Evolutionary conservation across 2,113 vertebrate genomes (phyloP).

Genomic region (Hoplias malabaricus): DNA sequence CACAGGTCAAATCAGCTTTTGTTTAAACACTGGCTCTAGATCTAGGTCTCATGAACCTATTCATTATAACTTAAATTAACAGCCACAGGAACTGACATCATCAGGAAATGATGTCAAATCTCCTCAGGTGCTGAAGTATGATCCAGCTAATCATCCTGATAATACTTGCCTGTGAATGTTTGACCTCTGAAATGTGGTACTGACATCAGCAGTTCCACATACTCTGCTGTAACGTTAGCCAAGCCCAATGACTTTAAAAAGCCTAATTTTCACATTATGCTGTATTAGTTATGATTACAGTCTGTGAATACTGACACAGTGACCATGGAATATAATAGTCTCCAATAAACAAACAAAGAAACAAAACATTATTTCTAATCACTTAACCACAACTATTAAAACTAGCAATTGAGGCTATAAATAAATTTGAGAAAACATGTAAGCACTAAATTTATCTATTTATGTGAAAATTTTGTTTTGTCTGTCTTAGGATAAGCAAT

Average conservation of each 20-base stretch:
- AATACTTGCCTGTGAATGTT: not conserved
- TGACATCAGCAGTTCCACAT: not conserved
- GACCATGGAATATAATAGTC: too few relatives aligned
- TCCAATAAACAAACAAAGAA: too few relatives aligned
- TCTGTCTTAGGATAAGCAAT: too few relatives aligned
- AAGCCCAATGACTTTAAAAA: not conserved
- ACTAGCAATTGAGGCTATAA: too few relatives aligned
- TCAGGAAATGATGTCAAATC: constrained; percentile 33
- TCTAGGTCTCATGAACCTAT: constrained; percentile 16
- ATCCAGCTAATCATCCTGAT: not conserved
- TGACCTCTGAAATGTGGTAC: not conserved
- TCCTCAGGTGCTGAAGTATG: constrained; percentile 5
- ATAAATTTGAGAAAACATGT: too few relatives aligned
- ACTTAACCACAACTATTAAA: too few relatives aligned
- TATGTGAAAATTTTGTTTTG: too few relatives aligned
- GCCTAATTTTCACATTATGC: too few relatives aligned
- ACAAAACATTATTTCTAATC: too few relatives aligned
- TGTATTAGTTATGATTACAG: too few relatives aligned
- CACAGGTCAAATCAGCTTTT: constrained; percentile 18
- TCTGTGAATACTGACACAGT: too few relatives aligned
- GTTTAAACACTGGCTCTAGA: not conserved
- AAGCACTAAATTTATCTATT: too few relatives aligned
- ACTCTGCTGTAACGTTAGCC: not conserved
- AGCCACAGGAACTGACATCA: constrained; percentile 29
- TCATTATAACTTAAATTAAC: constrained; percentile 20